Base-by-base conservation (phyloP, 2,888 invertebrate species). In the Nemotelus nigrinus region DNA sequence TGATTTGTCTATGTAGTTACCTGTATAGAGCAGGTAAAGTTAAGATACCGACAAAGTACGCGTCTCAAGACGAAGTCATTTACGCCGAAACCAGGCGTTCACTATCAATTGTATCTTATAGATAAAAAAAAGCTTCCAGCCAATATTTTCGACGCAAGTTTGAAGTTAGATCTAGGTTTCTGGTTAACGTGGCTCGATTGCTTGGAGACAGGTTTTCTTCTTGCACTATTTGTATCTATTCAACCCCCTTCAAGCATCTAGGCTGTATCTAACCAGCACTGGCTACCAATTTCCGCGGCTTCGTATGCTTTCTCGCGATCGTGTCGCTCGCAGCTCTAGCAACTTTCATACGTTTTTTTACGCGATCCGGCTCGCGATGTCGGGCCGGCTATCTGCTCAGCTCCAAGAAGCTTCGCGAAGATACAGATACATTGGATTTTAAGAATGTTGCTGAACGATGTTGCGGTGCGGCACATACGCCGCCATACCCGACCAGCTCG, bases 261-360 rank as follows among this genome's bases (percentile, higher is more conserved):
- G 0, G 25, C 25, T 25, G 25, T 25, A 25, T 25, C 25, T 25
- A 25, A 25, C 25, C 25, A 25, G 25, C 25, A 25, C 25, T 25
- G 25, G 25, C 25, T 25, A 25, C 41, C 43, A 70, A 44, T 74
- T 60, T 57, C 47, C 45, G 47, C 45, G 50, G 25, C 48, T 5
- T 48, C 74, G 60, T 25, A 39, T 47, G n/a, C 41, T 65, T 76
- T 76, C 65, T 76, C 64, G 75, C 64, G 63, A 75, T 50, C 75
- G 48, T 50, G n/a, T 53, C 55, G 76, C 41, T 63, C 64, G 44
- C 55, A 25, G 25, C 25, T 25, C 25, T 25, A 25, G 25, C 25
- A 25, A 50, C 39, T 65, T 65, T 53, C 53, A 39, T 64, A 57
- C 7, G 43, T 63, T n/a, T 63, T 25, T 25, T 25, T 25, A 25